Base-by-base conservation (phyloP, 2,797 vertebrate genomes). In the Clamator glandarius region DNA sequence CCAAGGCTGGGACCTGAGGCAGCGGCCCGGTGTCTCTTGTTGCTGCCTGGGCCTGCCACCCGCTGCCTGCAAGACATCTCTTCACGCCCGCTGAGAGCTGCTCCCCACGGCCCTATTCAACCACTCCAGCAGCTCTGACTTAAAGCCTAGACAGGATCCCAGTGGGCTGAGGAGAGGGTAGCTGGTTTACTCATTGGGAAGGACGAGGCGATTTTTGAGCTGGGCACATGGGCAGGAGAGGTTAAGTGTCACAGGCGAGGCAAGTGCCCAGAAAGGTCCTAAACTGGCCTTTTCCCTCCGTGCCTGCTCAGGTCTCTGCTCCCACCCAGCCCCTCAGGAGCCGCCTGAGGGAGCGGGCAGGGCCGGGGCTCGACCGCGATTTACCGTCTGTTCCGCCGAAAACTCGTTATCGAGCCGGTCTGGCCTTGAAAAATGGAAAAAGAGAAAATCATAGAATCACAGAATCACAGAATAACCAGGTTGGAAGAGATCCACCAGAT, bases 1-100 rank as follows among this genome's bases (percentile, higher is more conserved):
- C 97, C 97, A 3, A 5, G 15, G 97, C 96, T 6, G 97, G 33
- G 33, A 26, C 11, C 5, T 3, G 13, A 11, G 4, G 12, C 12
- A 9, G 20, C 11, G 12, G 11, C 21, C 21, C 0, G 0, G 9
- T 1, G 0, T 29, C 26, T 50, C 29, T 7, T 9, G 9, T 28
- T 29, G 57, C 35, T 63, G 57, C 69, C 54, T 25, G 15, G 21
- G 31, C 69, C 46, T 80, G 72, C 25, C 17, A 29, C 7, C 1
- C 2, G 0, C 12, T 64, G 13, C 29, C 57, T 64, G 26, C 9
- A 26, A 35, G 50, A 73, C 76, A 36, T 24, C 13, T 29, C 13
- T 28, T 28, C 2, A 3, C 2, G 44, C 17, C 2, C 5, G 23
- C 28, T 3, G 12, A 15, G 7, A 64, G 35, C 78, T 50, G 41